A percentile compares a stretch with the other conserved stretches of the same genome.
phyloP scores from a whole-genome alignment of 2,113 vertebrate genomes.

The Nettapus auritus region DNA sequence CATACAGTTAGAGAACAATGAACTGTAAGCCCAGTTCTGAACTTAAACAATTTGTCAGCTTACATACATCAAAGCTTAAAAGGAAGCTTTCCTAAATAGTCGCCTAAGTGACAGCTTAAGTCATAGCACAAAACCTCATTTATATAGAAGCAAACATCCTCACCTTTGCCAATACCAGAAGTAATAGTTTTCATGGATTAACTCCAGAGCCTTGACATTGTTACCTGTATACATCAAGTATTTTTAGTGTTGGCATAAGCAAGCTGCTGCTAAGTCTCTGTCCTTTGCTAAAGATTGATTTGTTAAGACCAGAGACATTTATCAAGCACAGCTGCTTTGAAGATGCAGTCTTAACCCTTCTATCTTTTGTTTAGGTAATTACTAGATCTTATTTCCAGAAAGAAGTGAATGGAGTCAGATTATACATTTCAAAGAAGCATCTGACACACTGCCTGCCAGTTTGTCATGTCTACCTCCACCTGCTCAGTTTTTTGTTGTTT shows the following conservation, averaged over 20 bases:
- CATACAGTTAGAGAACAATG: not conserved
- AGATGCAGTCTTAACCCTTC: not conserved
- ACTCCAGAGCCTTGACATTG: not conserved
- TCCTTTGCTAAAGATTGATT: not conserved
- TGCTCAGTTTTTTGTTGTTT: not conserved
- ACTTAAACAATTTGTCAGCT: not conserved
- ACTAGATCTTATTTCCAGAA: not conserved
- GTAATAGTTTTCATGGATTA: not conserved
- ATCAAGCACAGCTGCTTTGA: not conserved
- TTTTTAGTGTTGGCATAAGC: not conserved
- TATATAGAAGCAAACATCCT: not conserved
- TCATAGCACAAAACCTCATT: not conserved
- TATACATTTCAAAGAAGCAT: not conserved
- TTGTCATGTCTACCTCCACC: not conserved
- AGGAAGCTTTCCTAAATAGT: not conserved
- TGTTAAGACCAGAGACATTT: not conserved
- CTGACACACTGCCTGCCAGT: not conserved
- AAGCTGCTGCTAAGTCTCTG: not conserved
- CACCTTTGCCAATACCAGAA: conserved; percentile 30
- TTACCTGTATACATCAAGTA: not conserved
- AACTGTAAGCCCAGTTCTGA: not conserved
- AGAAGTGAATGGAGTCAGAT: not conserved
- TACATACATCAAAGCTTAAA: not conserved
- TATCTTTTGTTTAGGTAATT: not conserved
- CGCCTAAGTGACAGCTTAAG: not conserved